Percentiles rank a stretch among this genome's conserved stretches.
Evolutionary conservation across 2,888 invertebrate genomes (phyloP).

Genomic region (Glyphotaelius pellucidus): DNA sequence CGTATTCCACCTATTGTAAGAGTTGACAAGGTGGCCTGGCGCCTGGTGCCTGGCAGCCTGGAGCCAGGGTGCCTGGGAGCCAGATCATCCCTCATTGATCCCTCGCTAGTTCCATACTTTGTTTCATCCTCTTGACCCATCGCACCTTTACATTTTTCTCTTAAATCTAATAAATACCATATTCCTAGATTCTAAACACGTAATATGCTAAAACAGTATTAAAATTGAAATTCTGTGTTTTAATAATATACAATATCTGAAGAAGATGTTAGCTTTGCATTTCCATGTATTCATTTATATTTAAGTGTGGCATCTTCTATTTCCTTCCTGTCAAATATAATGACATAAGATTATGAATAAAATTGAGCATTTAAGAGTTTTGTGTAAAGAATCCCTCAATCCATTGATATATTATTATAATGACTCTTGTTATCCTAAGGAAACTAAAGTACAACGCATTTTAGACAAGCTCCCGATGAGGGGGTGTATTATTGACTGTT

Average conservation of each 20-base stretch:
- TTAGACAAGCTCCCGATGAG: background rate
- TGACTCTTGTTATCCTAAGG: background rate
- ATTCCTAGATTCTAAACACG: constrained; percentile 31
- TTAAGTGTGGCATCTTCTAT: constrained; percentile 12
- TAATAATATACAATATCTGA: background rate
- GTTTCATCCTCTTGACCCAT: constrained; percentile 12
- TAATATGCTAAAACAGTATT: constrained; percentile 41
- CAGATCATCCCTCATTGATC: background rate
- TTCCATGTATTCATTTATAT: constrained; percentile 27
- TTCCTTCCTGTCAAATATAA: constrained; percentile 8
- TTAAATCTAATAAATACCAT: constrained; percentile 38
- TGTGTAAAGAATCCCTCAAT: background rate
- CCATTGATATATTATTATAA: background rate
- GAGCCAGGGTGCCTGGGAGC: background rate
- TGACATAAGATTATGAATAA: background rate
- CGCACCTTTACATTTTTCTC: constrained; percentile 22
- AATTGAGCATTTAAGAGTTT: constrained; percentile 6
- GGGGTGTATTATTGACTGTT: background rate
- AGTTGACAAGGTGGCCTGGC: background rate
- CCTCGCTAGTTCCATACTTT: background rate
- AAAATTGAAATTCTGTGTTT: constrained; percentile 14
- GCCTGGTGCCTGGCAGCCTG: too few species aligned
- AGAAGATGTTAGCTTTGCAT: background rate
- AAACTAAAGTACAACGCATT: background rate
- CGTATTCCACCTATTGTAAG: constrained; percentile 42